Evolutionary conservation across 2,797 vertebrate genomes (phyloP).

Genomic region (Phylloscopus collybita): DNA sequence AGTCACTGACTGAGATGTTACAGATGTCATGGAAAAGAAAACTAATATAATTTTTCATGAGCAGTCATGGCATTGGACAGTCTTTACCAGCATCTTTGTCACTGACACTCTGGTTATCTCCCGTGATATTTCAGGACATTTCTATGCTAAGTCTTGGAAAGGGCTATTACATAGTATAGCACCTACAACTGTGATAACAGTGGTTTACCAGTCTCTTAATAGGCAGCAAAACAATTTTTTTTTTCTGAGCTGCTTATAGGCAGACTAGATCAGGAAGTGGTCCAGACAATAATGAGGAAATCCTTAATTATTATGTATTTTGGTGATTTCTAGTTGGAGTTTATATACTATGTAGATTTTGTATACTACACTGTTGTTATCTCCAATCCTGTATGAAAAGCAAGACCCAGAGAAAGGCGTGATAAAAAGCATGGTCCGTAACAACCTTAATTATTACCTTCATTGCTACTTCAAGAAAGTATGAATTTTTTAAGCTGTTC

Average conservation of each 20-base stretch:
- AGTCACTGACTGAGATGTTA: slow-evolving; percentile 36
- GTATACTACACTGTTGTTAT: neutral
- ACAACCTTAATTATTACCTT: neutral
- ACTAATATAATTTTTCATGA: neutral
- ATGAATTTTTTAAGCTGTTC: neutral
- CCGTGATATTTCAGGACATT: neutral
- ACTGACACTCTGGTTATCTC: neutral
- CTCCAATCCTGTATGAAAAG: neutral
- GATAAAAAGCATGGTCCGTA: neutral
- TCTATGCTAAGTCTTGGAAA: neutral
- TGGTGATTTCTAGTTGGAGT: neutral
- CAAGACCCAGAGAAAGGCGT: neutral
- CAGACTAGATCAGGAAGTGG: neutral
- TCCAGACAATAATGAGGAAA: neutral
- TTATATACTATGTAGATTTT: neutral
- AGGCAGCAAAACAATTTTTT: neutral
- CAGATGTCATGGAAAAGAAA: slow-evolving; percentile 57
- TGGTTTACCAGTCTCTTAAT: neutral
- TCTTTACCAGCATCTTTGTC: neutral
- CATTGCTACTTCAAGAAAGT: neutral
- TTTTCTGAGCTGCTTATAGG: neutral
- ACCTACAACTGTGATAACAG: neutral
- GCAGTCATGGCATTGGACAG: neutral
- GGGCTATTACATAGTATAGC: neutral
- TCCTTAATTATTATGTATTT: neutral